A percentile compares a stretch with the other conserved stretches of the same genome.
phyloP scores from a whole-genome alignment of 2,113 vertebrate species.

The Gobio gobio region DNA sequence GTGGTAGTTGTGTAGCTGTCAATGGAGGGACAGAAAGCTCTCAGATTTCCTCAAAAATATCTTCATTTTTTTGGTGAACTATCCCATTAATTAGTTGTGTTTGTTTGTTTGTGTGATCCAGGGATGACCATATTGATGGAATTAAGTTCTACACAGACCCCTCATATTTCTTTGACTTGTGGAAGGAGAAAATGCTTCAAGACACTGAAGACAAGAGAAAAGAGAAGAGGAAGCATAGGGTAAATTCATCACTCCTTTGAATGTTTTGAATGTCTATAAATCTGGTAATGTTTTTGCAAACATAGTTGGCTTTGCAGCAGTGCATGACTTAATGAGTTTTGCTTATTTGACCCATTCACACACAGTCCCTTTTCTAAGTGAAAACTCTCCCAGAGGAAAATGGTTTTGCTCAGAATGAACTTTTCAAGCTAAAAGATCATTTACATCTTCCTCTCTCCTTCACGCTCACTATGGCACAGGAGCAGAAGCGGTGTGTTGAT shows the following conservation, averaged over 20 bases:
- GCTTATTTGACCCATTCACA: background rate
- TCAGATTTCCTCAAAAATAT: too few species aligned
- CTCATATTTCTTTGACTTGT: slow-evolving; percentile 97
- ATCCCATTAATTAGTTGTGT: background rate
- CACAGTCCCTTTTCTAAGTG: background rate
- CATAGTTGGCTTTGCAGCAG: background rate
- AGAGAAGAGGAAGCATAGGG: slow-evolving; percentile 77
- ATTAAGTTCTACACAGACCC: slow-evolving; percentile 96
- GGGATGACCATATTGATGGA: slow-evolving; percentile 91
- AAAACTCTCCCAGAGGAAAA: background rate
- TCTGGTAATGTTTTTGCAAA: background rate
- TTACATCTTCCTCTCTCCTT: background rate
- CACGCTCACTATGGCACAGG: slow-evolving; percentile 69
- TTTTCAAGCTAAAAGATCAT: background rate
- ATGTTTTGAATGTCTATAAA: background rate
- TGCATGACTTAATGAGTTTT: background rate
- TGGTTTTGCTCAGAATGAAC: background rate
- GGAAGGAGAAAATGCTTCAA: slow-evolving; percentile 98
- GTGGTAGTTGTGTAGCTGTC: too few species aligned
- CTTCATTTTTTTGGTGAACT: too few species aligned
- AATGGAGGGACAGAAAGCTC: too few species aligned
- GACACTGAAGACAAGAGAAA: slow-evolving; percentile 96
- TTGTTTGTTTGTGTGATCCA: slow-evolving; percentile 61
- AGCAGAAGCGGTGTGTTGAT: slow-evolving; percentile 90
- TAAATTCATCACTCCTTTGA: slow-evolving; percentile 48